Percentiles rank a stretch among this genome's conserved stretches.
phyloP scores from a whole-genome alignment of 2,113 vertebrate genomes.

The Kryptolebias marmoratus region DNA sequence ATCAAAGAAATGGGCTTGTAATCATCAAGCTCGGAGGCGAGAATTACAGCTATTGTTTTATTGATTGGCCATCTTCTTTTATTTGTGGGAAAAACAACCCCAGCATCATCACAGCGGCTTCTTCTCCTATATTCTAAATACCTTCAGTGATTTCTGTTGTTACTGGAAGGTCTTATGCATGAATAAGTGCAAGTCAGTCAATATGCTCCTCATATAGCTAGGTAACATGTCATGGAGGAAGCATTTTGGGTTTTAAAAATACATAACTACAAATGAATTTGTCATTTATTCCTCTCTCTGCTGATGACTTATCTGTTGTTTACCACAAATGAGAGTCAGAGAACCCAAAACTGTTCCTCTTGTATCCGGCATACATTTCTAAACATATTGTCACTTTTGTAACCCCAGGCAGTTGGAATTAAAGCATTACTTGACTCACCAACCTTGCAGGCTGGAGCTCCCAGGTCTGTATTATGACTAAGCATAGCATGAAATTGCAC shows the following conservation, averaged over 20 bases:
- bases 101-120: conserved; percentile 29
- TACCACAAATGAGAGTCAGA: conserved; percentile 27
- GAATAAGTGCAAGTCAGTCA: conserved; percentile 42
- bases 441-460: conserved; percentile 42
- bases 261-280: background rate
- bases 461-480: conserved; percentile 57
- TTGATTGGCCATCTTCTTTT: conserved; percentile 64
- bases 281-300: conserved; percentile 2
- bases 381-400: conserved; percentile 42
- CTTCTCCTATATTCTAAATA: conserved; percentile 41
- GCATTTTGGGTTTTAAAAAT: conserved; percentile 56
- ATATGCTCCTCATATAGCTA: background rate
- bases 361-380: conserved; percentile 20
- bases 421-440: conserved; percentile 50
- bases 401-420: conserved; percentile 42
- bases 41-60: conserved; percentile 71
- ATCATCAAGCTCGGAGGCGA: conserved; percentile 40
- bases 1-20: conserved; percentile 49
- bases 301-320: conserved; percentile 47
- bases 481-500: conserved; percentile 52
- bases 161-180: conserved; percentile 42
- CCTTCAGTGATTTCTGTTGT: conserved; percentile 37
- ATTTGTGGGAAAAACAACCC: conserved; percentile 60
- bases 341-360: conserved; percentile 11
- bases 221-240: conserved; percentile 49